phyloP scores from a whole-genome alignment of 2,888 invertebrate species.

The Rhagonycha fulva region DNA sequence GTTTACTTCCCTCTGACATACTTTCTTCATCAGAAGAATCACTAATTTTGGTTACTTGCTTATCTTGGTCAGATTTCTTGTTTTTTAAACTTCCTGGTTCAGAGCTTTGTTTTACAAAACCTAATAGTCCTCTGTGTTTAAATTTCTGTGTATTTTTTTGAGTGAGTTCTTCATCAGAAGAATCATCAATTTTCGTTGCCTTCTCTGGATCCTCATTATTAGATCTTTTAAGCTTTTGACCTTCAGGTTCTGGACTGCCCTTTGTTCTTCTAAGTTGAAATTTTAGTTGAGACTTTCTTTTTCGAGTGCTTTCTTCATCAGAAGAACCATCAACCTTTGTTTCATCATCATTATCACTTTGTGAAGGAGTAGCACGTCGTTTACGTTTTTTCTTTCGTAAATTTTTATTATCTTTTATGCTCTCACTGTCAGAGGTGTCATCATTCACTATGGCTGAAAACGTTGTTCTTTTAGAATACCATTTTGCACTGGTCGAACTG shows the following conservation, averaged over 20 bases:
- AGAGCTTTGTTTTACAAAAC: not conserved
- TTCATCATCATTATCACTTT: not conserved
- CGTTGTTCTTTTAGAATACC: not conserved
- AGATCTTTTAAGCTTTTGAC: not conserved
- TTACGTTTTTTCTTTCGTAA: not conserved
- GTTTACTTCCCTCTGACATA: not conserved
- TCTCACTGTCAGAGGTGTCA: not conserved
- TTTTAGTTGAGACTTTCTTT: not conserved
- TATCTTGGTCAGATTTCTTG: not conserved
- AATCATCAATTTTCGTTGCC: not conserved
- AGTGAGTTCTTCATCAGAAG: not conserved
- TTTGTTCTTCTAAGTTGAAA: not conserved
- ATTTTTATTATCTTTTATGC: not conserved
- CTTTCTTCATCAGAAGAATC: not conserved
- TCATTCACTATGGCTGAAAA: not conserved
- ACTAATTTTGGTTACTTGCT: not conserved
- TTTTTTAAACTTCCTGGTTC: not conserved
- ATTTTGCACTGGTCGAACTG: not conserved
- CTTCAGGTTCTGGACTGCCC: not conserved
- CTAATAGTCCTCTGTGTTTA: not conserved
- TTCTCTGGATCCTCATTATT: not conserved
- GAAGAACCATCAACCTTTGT: not conserved
- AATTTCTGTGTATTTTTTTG: not conserved
- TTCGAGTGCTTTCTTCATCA: not conserved
- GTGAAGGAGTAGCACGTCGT: not conserved